phyloP scores from a whole-genome alignment of 35 echinoderm and acorn worm genomes.

The Heliocidaris erythrogramma region DNA sequence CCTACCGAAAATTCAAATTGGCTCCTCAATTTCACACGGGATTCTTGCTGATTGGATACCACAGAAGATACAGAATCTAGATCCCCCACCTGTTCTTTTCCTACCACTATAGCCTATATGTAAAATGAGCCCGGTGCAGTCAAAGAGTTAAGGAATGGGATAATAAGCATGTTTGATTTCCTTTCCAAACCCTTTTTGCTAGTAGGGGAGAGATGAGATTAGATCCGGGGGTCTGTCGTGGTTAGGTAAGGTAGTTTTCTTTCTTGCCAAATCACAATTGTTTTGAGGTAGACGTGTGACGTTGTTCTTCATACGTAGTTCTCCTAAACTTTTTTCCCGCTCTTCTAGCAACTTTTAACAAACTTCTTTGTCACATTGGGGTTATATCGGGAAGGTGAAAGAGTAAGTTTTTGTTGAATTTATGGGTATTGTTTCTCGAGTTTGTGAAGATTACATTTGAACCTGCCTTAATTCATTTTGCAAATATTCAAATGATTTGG shows the following conservation, averaged over 20 bases:
- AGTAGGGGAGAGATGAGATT: background rate
- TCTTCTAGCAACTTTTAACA: background rate
- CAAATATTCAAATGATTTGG: too few species aligned
- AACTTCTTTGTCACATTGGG: background rate
- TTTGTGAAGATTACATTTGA: too few species aligned
- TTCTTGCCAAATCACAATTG: background rate
- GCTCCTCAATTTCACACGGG: background rate
- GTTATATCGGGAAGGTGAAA: background rate
- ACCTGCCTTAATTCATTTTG: too few species aligned
- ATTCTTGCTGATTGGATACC: background rate
- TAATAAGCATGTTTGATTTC: background rate
- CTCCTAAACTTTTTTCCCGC: background rate
- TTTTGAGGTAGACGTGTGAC: background rate
- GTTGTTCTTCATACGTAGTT: background rate
- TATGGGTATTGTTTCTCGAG: background rate
- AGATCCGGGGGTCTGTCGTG: background rate
- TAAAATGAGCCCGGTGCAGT: background rate
- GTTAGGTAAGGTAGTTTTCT: background rate
- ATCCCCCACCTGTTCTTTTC: background rate
- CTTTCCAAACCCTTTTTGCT: background rate
- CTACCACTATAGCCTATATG: background rate
- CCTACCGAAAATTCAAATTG: background rate
- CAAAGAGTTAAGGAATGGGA: background rate
- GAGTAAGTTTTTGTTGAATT: background rate
- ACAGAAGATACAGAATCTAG: background rate